Evolutionary conservation across 2,888 invertebrate species (phyloP).

Genomic region (Pseudolycoriella hygida): DNA sequence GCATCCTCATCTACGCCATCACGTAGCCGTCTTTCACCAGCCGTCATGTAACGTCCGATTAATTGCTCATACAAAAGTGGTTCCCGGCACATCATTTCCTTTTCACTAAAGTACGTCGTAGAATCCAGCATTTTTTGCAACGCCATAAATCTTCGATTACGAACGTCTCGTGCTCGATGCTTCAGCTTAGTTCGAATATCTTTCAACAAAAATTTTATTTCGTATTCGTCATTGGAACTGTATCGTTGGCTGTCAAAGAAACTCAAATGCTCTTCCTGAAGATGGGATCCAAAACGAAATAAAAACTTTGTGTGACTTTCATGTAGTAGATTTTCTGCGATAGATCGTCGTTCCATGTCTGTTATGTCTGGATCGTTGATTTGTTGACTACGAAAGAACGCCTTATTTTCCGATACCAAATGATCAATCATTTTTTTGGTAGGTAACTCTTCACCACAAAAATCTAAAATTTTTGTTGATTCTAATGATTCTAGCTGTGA

Average conservation of each 20-base stretch:
- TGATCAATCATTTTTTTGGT: slow-evolving; percentile 45
- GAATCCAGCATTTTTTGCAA: slow-evolving; percentile 53
- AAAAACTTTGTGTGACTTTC: slow-evolving; percentile 55
- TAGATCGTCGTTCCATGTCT: slow-evolving; percentile 45
- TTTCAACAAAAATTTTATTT: slow-evolving; percentile 43
- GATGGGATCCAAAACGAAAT: slow-evolving; percentile 53
- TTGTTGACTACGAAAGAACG: slow-evolving; percentile 69
- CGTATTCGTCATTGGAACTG: slow-evolving; percentile 28
- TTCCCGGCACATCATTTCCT: slow-evolving; percentile 84
- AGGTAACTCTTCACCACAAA: no score
- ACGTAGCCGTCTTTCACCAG: slow-evolving; percentile 49
- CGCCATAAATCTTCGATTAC: slow-evolving; percentile 70
- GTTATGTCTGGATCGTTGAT: slow-evolving; percentile 57
- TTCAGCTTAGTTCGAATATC: slow-evolving; percentile 39
- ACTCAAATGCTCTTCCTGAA: slow-evolving; percentile 46
- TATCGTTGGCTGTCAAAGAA: slow-evolving; percentile 39
- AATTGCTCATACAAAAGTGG: slow-evolving; percentile 81
- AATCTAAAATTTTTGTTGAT: no score
- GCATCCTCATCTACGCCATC: slow-evolving; percentile 37
- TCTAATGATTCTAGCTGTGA: no score
- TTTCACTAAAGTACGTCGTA: slow-evolving; percentile 70
- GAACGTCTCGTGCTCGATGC: slow-evolving; percentile 36
- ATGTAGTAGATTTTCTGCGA: slow-evolving; percentile 44
- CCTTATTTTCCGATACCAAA: slow-evolving; percentile 39
- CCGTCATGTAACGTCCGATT: slow-evolving; percentile 68